Conservation (phyloP, 2,888 invertebrate genomes). For the Lysandra coridon region DNA sequence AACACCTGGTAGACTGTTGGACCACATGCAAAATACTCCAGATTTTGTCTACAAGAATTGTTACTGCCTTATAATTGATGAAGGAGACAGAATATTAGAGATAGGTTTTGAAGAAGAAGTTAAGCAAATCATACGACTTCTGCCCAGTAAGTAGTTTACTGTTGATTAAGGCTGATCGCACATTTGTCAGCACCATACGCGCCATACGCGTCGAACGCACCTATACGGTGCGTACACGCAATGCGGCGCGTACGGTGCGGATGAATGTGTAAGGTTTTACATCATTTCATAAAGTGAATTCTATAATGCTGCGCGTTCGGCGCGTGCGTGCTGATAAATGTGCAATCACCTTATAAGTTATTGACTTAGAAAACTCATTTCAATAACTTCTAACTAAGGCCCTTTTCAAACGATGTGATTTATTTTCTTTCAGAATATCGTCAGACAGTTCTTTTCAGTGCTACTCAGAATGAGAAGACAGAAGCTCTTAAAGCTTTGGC, state of each 20-base stretch:
- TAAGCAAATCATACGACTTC: constrained; percentile 93
- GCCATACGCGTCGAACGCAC: too few species aligned
- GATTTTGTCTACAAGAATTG: constrained; percentile 83
- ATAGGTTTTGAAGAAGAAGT: constrained; percentile 99
- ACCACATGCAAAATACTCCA: constrained; percentile 96
- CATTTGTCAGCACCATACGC: too few species aligned
- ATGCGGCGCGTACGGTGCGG: too few species aligned
- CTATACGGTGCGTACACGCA: too few species aligned
- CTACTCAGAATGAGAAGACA: constrained; percentile 95
- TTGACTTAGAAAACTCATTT: too few species aligned
- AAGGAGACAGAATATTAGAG: constrained; percentile 97
- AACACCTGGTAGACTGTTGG: constrained; percentile 96
- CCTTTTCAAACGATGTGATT: background rate
- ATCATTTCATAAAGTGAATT: too few species aligned
- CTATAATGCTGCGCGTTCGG: too few species aligned
- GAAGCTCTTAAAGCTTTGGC: constrained; percentile 94
- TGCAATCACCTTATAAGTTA: too few species aligned
- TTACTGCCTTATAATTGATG: constrained; percentile 92
- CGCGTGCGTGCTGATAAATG: too few species aligned
- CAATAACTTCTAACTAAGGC: background rate
- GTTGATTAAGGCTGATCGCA: background rate
- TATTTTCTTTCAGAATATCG: constrained; percentile 84
- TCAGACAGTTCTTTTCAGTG: constrained; percentile 98
- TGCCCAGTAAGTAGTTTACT: constrained; percentile 88
- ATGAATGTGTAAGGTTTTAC: too few species aligned